phyloP scores from a whole-genome alignment of 2,797 vertebrate species.

The Menidia menidia region DNA sequence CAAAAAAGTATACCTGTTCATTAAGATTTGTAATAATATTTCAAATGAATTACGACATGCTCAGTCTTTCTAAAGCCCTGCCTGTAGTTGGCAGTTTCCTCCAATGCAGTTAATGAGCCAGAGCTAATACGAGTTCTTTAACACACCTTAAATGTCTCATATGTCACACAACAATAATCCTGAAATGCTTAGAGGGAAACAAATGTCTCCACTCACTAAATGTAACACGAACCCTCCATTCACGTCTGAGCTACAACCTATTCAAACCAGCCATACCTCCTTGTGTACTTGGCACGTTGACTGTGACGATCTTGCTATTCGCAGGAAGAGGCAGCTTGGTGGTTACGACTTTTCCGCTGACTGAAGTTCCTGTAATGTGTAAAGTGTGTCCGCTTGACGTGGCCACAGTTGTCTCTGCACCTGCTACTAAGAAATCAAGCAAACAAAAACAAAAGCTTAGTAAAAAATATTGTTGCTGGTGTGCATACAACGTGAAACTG shows the following conservation, averaged over 20 bases:
- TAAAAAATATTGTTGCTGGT: background rate
- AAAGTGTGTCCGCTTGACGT: constrained; percentile 94
- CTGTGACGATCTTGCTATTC: constrained; percentile 99
- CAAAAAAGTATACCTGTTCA: constrained; percentile 12
- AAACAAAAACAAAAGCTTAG: constrained; percentile 15
- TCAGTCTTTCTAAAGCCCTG: background rate
- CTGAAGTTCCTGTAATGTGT: constrained; percentile 94
- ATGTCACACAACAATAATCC: constrained; percentile 22
- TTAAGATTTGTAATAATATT: constrained; percentile 7
- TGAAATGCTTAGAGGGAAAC: constrained; percentile 24
- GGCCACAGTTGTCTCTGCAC: constrained; percentile 88
- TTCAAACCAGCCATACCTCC: constrained; percentile 86
- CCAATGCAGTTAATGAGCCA: constrained; percentile 43
- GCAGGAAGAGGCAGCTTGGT: constrained; percentile 94
- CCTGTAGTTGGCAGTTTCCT: constrained; percentile 32
- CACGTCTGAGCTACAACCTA: constrained; percentile 36
- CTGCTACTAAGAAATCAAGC: constrained; percentile 75
- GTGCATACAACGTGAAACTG: background rate
- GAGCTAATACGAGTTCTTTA: constrained; percentile 38
- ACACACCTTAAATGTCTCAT: constrained; percentile 46
- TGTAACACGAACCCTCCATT: constrained; percentile 7
- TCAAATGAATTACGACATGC: constrained; percentile 31
- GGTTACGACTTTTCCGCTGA: constrained; percentile 95
- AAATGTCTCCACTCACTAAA: constrained; percentile 30
- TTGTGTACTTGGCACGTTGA: constrained; percentile 96